Evolutionary conservation across 2,113 vertebrate species (phyloP).

Genomic region (Xerus inauris): DNA sequence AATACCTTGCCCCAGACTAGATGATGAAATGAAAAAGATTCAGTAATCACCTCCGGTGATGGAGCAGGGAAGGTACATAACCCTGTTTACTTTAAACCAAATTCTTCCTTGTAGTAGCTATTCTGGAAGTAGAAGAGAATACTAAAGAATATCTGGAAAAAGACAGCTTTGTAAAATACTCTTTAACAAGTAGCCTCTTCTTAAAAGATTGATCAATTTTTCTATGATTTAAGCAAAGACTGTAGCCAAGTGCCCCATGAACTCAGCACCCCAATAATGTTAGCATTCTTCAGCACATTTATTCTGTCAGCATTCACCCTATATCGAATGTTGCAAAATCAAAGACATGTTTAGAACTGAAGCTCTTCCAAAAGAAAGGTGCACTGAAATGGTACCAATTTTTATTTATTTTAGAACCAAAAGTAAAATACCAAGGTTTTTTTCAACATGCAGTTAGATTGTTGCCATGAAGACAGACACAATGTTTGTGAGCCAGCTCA

Average conservation of each 20-base stretch:
- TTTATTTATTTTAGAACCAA: constrained; percentile 20
- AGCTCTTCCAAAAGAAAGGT: background rate
- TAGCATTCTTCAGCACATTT: background rate
- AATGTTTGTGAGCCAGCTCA: background rate
- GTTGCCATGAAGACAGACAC: constrained; percentile 28
- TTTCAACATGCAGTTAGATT: background rate
- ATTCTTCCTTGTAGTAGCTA: background rate
- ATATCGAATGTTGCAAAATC: background rate
- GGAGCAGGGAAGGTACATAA: background rate
- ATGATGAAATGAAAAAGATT: background rate
- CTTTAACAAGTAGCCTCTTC: background rate
- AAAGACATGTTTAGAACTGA: background rate
- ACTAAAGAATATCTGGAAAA: background rate
- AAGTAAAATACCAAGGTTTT: constrained; percentile 31
- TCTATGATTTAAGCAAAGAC: background rate
- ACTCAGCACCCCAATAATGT: background rate
- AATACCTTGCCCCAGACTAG: background rate
- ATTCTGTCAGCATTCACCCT: background rate
- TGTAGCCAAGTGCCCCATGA: background rate
- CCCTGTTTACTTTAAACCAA: background rate
- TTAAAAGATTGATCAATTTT: background rate
- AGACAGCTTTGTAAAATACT: background rate
- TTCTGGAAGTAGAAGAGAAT: background rate
- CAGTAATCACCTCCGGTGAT: background rate
- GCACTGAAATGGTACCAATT: background rate